Conservation (phyloP, 1,140 invertebrate genomes). For the Harpegnathos saltator region DNA sequence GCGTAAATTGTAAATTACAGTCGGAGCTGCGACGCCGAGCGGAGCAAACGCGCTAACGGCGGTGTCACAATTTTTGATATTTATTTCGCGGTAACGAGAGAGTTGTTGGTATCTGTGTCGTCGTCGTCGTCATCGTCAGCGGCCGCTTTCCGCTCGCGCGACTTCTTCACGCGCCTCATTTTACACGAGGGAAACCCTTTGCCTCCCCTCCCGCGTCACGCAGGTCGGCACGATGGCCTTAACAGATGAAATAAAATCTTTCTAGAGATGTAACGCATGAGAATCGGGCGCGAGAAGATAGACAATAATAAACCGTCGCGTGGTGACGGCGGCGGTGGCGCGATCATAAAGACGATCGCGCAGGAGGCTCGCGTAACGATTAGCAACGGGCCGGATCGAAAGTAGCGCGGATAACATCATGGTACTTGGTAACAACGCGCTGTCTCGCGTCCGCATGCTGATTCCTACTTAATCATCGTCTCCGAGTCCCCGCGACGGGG, state of each 20-base stretch:
- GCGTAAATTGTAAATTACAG: slow-evolving; percentile 31
- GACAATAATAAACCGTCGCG: slow-evolving; percentile 61
- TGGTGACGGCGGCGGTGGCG: slow-evolving; percentile 19
- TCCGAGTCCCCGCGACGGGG: not conserved
- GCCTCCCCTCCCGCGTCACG: no score
- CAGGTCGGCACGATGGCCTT: no score
- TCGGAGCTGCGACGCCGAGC: not conserved
- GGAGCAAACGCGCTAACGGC: not conserved
- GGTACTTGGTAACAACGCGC: not conserved
- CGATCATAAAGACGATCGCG: slow-evolving; percentile 57
- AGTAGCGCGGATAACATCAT: slow-evolving; percentile 31
- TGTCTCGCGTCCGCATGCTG: slow-evolving; percentile 10
- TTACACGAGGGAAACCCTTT: no score
- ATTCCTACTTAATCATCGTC: slow-evolving; percentile 31
- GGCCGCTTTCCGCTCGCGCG: not conserved
- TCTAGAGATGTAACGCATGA: no score
- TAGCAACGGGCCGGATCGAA: slow-evolving; percentile 60
- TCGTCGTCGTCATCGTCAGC: not conserved
- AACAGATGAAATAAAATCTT: no score
- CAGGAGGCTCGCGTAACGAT: slow-evolving; percentile 59
- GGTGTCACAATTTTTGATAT: slow-evolving; percentile 18
- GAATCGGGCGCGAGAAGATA: slow-evolving; percentile 34
- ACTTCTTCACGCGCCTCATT: not conserved
- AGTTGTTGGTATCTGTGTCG: slow-evolving; percentile 1
- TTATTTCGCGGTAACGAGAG: slow-evolving; percentile 1